phyloP scores from a whole-genome alignment of 1,140 invertebrate species.

The Lethrus apterus region DNA sequence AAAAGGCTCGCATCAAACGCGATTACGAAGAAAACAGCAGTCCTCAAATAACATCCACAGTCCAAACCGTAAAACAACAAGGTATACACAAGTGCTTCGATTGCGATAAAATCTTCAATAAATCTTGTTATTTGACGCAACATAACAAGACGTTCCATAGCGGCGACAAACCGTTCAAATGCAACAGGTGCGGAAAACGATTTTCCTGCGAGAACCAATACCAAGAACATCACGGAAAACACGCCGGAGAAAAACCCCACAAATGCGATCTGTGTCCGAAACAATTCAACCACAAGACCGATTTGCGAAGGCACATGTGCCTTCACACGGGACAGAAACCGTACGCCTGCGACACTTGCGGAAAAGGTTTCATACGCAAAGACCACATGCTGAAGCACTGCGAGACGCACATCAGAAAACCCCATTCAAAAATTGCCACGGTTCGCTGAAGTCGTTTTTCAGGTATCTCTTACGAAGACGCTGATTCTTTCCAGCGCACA shows the following conservation, averaged over 20 bases:
- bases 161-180: slow-evolving; percentile 80
- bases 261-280: slow-evolving; percentile 84
- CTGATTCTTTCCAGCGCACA: no score
- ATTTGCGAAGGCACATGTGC: slow-evolving; percentile 79
- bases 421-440: slow-evolving; percentile 9
- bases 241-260: slow-evolving; percentile 78
- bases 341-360: slow-evolving; percentile 70
- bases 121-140: slow-evolving; percentile 80
- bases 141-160: slow-evolving; percentile 85
- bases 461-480: no score
- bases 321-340: slow-evolving; percentile 78
- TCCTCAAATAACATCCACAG: slow-evolving; percentile 41
- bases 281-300: slow-evolving; percentile 86
- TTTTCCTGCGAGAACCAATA: slow-evolving; percentile 82
- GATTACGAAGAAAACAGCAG: slow-evolving; percentile 31
- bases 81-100: slow-evolving; percentile 64
- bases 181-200: slow-evolving; percentile 74
- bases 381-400: slow-evolving; percentile 93
- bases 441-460: background rate
- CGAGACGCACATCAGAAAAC: slow-evolving; percentile 60
- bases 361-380: slow-evolving; percentile 86
- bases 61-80: slow-evolving; percentile 17
- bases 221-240: slow-evolving; percentile 65
- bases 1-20: slow-evolving; percentile 32
- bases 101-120: slow-evolving; percentile 79